Conservation (phyloP, 2,113 vertebrate species). For the Coturnix japonica region DNA sequence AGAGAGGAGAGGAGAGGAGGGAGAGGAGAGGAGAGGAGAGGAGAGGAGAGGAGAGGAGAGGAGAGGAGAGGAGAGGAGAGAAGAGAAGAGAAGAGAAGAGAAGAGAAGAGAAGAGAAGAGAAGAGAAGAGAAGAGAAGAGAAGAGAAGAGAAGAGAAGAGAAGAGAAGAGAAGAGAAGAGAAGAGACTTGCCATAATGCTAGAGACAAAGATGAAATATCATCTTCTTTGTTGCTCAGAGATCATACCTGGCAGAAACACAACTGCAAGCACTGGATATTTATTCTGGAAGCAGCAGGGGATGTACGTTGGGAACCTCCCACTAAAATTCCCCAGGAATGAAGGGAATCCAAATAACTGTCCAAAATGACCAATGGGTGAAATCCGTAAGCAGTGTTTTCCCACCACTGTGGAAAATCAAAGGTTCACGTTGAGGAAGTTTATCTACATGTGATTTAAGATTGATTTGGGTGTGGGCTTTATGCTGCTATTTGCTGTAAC, state of each 20-base stretch:
- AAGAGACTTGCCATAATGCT: background rate
- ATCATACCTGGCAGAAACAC: background rate
- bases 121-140: no score
- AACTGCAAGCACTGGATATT: background rate
- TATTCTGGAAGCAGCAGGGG: background rate
- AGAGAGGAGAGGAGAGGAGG: no score
- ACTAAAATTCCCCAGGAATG: background rate
- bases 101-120: no score
- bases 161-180: no score
- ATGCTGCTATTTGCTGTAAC: background rate
- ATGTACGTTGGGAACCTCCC: background rate
- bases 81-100: no score
- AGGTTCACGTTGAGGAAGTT: background rate
- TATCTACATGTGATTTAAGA: background rate
- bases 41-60: no score
- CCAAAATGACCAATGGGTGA: background rate
- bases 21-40: no score
- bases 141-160: no score
- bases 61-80: no score
- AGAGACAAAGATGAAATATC: background rate
- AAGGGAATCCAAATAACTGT: background rate
- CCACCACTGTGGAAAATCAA: background rate
- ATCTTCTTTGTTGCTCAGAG: background rate
- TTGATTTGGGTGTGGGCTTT: background rate
- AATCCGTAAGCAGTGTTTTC: background rate